Conservation (phyloP, 1,140 invertebrate species). For the Cydia strobilella region DNA sequence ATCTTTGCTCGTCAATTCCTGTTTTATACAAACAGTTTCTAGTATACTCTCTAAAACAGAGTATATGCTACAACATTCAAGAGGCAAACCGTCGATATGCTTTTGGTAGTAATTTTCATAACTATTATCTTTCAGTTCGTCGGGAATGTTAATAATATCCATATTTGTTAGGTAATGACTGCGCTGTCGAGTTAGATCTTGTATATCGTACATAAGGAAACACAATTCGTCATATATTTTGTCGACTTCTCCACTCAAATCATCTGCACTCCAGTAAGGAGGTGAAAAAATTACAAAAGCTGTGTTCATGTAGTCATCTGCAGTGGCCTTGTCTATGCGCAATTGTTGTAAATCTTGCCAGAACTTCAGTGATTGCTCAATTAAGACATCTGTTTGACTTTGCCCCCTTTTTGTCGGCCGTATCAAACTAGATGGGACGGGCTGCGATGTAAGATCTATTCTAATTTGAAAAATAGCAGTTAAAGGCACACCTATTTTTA, state of each 20-base stretch:
- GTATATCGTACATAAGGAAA: constrained; percentile 78
- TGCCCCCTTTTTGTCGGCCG: constrained; percentile 52
- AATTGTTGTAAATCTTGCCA: constrained; percentile 67
- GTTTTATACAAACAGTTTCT: constrained; percentile 54
- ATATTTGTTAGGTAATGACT: constrained; percentile 76
- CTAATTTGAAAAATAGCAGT: constrained; percentile 71
- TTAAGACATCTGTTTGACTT: constrained; percentile 61
- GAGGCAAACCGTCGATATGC: constrained; percentile 62
- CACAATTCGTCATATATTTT: constrained; percentile 79
- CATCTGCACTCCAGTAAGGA: constrained; percentile 54
- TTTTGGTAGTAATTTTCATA: constrained; percentile 57
- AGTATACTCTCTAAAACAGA: constrained; percentile 75
- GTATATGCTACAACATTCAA: constrained; percentile 70
- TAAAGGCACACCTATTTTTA: constrained; percentile 76
- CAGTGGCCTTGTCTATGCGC: constrained; percentile 50
- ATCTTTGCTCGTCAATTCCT: constrained; percentile 39
- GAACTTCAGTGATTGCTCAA: constrained; percentile 61
- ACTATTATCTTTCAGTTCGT: constrained; percentile 35
- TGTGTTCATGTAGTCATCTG: constrained; percentile 66
- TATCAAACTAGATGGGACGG: constrained; percentile 47
- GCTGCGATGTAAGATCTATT: constrained; percentile 45
- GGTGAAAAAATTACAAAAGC: constrained; percentile 75
- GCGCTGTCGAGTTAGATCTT: constrained; percentile 78
- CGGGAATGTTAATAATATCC: constrained; percentile 63
- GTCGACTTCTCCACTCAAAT: constrained; percentile 58